These are phyloP conservation scores for Pandemis heparana DNA, from an alignment of 2,888 invertebrate genomes.

Conservation along the genomic window DNA sequence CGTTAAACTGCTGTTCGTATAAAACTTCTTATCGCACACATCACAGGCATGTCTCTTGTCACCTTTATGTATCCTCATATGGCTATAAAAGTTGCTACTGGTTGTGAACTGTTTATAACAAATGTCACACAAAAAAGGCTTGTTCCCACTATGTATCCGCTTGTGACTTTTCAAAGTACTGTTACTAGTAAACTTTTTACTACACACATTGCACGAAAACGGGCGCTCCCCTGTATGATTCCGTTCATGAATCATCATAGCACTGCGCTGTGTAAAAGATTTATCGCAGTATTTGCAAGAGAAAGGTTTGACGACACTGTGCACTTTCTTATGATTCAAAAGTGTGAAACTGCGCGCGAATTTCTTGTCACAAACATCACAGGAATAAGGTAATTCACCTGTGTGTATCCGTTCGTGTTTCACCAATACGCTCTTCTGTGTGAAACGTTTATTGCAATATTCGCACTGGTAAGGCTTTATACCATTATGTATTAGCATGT, in stretches of 20 bases:
- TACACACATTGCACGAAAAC: slow-evolving; percentile 22
- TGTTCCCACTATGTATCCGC: slow-evolving; percentile 16
- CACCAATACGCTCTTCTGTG: slow-evolving; percentile 25
- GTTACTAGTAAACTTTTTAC: slow-evolving; percentile 30
- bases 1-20: slow-evolving; percentile 14
- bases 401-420: slow-evolving; percentile 31
- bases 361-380: slow-evolving; percentile 6
- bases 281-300: slow-evolving; percentile 32
- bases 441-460: slow-evolving; percentile 24
- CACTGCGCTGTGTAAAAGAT: slow-evolving; percentile 27
- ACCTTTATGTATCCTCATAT: slow-evolving; percentile 14
- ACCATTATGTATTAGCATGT: slow-evolving; percentile 16
- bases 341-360: slow-evolving; percentile 21
- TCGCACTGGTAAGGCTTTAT: slow-evolving; percentile 16
- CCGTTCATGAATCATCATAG: slow-evolving; percentile 32
- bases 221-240: slow-evolving; percentile 36
- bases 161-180: slow-evolving; percentile 33
- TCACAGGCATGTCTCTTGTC: slow-evolving; percentile 5
- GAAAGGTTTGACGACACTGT: slow-evolving; percentile 25
- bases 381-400: slow-evolving; percentile 14
- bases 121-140: slow-evolving; percentile 31
- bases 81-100: slow-evolving; percentile 38
- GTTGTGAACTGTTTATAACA: slow-evolving; percentile 33
- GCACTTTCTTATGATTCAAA: slow-evolving; percentile 27
- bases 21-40: slow-evolving; percentile 7